Evolutionary conservation across 2,113 vertebrate genomes (phyloP), one percentile per base, ranked within the genome.

Genomic region (Onychostruthus taczanowskii): DNA sequence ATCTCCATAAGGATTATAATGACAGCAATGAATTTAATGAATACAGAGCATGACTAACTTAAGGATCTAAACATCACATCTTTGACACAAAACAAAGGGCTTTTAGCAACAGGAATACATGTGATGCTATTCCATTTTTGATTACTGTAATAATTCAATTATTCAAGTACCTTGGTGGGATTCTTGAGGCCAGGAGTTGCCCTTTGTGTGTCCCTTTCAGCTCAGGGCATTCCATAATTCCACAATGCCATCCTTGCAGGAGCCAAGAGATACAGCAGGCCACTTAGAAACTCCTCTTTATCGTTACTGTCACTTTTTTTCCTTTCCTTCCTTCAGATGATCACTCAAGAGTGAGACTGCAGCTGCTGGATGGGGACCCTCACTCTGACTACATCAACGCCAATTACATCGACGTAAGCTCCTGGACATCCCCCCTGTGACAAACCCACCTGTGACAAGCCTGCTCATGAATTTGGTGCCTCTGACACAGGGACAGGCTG

Each of bases 321-420:
- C 77, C 84, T 97, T 77, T 44, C 94, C 56, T 96, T 93, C 94
- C 95, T 95, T 85, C 98, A 99, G 99, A 99, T 96, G 99, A 99
- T 97, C 99, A 99, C 97, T 99, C 99, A 95, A 98, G 99, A 70
- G 99, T 99, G 93, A 98, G 99, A 70, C 97, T 99, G 96, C 99
- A 99, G 91, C 98, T 98, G 93, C 97, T 99, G 97, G 99, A 99
- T 41, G 99, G 99, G 95, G 99, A 99, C 97, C 99, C 99, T 14
- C 99, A 99, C 96, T 99, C 99, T 0, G 99, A 99, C 98, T 99
- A 99, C 96, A 99, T 99, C 96, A 99, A 99, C n/a, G 99, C 99
- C 97, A 99, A 99, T 94, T 99, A 99, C 82, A 99, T 99, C 9
- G 99, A 99, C 1, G 99, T 99, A 96, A 99, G 97, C 63, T 73